phyloP scores from a whole-genome alignment of 2,797 vertebrate genomes.

The Chromis chromis region DNA sequence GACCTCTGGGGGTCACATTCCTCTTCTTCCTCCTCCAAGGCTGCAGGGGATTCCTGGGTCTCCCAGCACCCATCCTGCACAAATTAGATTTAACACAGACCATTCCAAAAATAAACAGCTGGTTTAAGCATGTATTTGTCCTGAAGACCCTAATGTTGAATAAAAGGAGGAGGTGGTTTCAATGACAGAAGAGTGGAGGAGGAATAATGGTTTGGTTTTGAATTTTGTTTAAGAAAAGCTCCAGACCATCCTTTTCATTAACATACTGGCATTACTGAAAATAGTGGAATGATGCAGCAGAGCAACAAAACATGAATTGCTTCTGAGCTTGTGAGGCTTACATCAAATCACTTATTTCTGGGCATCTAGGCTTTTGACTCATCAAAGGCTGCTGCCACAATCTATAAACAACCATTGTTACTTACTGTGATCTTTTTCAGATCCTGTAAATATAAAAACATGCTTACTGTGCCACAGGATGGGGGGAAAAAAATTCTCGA shows the following conservation, averaged over 20 bases:
- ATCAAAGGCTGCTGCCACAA: constrained; percentile 16
- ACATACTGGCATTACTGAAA: neutral
- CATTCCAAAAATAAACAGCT: constrained; percentile 83
- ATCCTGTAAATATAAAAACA: constrained; percentile 22
- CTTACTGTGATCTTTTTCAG: constrained; percentile 15
- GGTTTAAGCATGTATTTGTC: constrained; percentile 69
- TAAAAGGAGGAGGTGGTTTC: constrained; percentile 39
- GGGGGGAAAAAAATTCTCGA: constrained; percentile 5
- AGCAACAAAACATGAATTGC: constrained; percentile 16
- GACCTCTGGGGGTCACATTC: constrained; percentile 84
- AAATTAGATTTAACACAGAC: constrained; percentile 86
- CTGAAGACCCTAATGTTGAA: constrained; percentile 55
- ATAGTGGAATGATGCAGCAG: constrained; percentile 6
- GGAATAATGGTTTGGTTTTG: neutral
- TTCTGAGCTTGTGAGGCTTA: neutral
- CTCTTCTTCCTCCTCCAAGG: constrained; percentile 82
- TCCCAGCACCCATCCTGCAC: constrained; percentile 79
- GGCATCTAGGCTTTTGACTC: neutral
- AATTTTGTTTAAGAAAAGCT: constrained; percentile 4
- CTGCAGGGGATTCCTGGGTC: constrained; percentile 82
- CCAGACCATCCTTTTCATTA: neutral
- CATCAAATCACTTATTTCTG: constrained; percentile 17
- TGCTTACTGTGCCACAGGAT: neutral
- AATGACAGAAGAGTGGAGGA: constrained; percentile 16
- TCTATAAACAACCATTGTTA: constrained; percentile 4